Evolutionary conservation across 2,888 invertebrate species (phyloP), one percentile per base, ranked within the genome.

Genomic region (Meghimatium bilineatum): DNA sequence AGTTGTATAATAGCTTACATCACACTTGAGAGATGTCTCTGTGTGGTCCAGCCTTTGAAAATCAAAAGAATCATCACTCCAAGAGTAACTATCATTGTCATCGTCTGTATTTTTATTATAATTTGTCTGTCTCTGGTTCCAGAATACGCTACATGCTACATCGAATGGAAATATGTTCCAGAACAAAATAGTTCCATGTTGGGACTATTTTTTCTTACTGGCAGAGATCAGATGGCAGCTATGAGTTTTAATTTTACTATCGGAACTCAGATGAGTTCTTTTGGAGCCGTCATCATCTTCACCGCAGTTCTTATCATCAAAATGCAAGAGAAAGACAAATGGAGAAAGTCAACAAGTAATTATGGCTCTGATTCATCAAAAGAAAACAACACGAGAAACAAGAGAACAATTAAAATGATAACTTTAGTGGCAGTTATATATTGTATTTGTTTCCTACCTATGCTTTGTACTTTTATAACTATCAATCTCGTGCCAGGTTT

Each of bases 11-110:
- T 76, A 0, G 82, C 34, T 20, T 82, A 60, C 56, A 76, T 82
- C 67, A 67, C 67, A 0, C 32, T 72, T 6, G 82, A 82, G 76
- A 63, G 82, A n/a, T 82, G 82, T 67, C 34, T 82, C 26, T 82
- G 75, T 67, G 72, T 75, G 72, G n/a, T 66, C 26, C 1, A 66
- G 1, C 82, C 82, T 23, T 49, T 82, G 63, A 82, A 67, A 20
- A 36, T 82, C 20, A 82, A 82, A 32, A 38, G 49, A 38, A 52
- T 82, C 52, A 49, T 82, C 67, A 75, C 75, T 1, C 75, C 66
- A 17, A 75, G 23, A 29, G 38, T 52, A 17, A 60, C 75, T 26
- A 44, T 82, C 52, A 32, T 17, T 26, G 38, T 82, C 34, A 23
- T 75, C 34, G 20, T 72, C 0, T 75, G 26, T 26, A 63, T 82